Base-by-base conservation (phyloP, 1,140 invertebrate species). In the Trachymyrmex septentrionalis region DNA sequence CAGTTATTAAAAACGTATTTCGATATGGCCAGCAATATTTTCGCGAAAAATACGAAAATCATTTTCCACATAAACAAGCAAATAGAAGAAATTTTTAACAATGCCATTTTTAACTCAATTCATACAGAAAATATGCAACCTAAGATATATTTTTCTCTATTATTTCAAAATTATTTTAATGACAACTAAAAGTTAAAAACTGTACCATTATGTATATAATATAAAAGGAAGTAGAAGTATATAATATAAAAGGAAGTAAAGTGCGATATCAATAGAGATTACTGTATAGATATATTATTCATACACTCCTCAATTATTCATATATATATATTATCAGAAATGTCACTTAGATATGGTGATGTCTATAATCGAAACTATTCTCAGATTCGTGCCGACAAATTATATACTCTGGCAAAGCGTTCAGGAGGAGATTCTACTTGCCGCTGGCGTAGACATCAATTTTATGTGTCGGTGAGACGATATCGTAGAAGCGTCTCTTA, bases 381-480 rank as follows among this genome's bases (percentile, higher is more conserved):
- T 55, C 30, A 71, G 64, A 21, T 55, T 19, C 24, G 38, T n/a
- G 38, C 59, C 77, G 67, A 61, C 50, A 73, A 73, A 84, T 84
- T 75, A 75, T 84, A 16, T 55, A 75, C 30, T 80, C 7, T 12
- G n/a, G 48, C 63, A 55, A 80, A 69, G 77, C 44, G 86, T 86
- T 72, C 87, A 34, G 71, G 63, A 80, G 50, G 69, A 50, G 66
- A 85, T 86, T 73, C 88, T 86, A 72, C 76, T 84, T 90, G 77
- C 88, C 75, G 53, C 72, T 16, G 67, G 76, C 69, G 66, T 21
- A 85, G 91, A 85, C 90, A 92, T 92, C 88, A 91, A 92, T 92
- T 92, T 92, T 89, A 92, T 88, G 87, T 77, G 81, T 90, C 90
- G 90, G 88, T 85, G 71, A 73, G 78, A 87, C 91, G 89, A 91